Evolutionary conservation across 92 coral and sea anemone genomes (phyloP).

Genomic region (Desmophyllum pertusum): DNA sequence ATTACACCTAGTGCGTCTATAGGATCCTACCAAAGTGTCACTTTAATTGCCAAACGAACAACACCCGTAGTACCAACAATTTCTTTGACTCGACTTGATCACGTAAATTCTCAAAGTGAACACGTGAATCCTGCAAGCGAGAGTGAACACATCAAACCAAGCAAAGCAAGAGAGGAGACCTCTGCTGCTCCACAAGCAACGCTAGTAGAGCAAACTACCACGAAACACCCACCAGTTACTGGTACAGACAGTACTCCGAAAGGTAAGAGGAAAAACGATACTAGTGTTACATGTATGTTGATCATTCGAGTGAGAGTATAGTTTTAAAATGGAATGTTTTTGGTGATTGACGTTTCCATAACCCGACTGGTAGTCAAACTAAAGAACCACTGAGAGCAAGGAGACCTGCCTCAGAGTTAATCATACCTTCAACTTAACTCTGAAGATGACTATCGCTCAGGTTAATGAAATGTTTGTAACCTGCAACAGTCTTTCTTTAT

Average conservation of each 20-base stretch:
- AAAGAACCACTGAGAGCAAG: background rate
- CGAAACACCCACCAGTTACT: background rate
- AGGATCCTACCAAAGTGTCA: background rate
- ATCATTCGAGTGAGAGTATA: background rate
- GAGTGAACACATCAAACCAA: background rate
- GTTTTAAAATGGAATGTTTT: background rate
- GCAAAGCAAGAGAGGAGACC: background rate
- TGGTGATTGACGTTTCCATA: too few species aligned
- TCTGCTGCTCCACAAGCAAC: background rate
- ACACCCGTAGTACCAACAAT: background rate
- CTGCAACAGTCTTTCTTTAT: background rate
- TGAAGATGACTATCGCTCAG: background rate
- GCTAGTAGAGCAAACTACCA: background rate
- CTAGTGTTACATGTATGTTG: background rate
- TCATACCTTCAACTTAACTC: background rate
- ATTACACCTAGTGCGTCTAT: background rate
- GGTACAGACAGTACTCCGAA: background rate
- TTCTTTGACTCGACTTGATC: background rate
- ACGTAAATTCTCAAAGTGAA: background rate
- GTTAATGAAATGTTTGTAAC: background rate
- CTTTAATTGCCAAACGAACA: background rate
- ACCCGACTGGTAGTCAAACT: background rate
- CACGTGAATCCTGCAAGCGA: background rate
- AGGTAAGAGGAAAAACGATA: background rate
- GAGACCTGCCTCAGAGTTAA: background rate